Evolutionary conservation across 2,888 invertebrate genomes (phyloP).

Genomic region (Sinodicranocentrus sp.): DNA sequence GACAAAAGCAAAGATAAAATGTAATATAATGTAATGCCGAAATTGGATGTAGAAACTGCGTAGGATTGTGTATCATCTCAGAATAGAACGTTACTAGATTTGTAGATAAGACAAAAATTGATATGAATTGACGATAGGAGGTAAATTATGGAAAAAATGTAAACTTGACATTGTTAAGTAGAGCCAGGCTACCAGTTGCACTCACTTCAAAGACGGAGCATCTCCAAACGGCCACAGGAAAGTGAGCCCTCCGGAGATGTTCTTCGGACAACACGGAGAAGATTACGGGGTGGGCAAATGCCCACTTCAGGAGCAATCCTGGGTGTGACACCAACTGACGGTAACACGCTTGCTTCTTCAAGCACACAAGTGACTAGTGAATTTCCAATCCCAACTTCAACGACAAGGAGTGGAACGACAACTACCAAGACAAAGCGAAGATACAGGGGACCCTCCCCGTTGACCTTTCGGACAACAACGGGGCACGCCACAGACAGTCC

Average conservation of each 20-base stretch:
- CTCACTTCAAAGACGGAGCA: conserved; percentile 48
- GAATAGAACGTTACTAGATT: too few relatives aligned
- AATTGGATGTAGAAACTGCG: too few relatives aligned
- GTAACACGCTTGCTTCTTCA: background rate
- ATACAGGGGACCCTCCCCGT: conserved; percentile 45
- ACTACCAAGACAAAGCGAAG: conserved; percentile 37
- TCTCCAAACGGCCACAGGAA: conserved; percentile 34
- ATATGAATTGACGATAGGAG: too few relatives aligned
- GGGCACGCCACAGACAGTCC: conserved; percentile 8
- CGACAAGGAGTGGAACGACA: conserved; percentile 12
- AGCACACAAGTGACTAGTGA: background rate
- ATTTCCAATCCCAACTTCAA: background rate
- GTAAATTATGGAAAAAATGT: background rate
- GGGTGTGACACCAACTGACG: conserved; percentile 9
- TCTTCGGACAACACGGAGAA: background rate
- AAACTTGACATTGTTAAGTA: conserved; percentile 31
- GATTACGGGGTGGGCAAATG: background rate
- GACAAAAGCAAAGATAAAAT: too few relatives aligned
- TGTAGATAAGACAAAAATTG: too few relatives aligned
- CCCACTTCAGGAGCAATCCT: background rate
- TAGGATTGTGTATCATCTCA: too few relatives aligned
- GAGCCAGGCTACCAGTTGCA: conserved; percentile 45
- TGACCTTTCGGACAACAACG: conserved; percentile 53
- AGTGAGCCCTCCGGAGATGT: background rate
- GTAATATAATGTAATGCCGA: too few relatives aligned